phyloP scores from a whole-genome alignment of 2,113 vertebrate genomes.

The Ciconia maguari region DNA sequence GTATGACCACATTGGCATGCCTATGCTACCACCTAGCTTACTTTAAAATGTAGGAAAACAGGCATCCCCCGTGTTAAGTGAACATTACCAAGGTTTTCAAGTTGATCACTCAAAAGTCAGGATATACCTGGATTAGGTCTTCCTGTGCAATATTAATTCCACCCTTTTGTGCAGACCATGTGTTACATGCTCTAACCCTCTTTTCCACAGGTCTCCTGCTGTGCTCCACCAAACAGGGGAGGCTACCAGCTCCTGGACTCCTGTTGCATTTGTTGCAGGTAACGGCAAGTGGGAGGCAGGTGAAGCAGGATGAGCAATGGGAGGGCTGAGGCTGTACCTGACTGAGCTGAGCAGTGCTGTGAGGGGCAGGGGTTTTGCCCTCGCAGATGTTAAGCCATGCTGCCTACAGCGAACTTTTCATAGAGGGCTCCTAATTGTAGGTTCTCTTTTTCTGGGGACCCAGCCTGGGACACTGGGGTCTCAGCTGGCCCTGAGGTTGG shows the following conservation, averaged over 20 bases:
- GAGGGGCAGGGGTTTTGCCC: not conserved
- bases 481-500: not conserved
- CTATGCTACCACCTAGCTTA: not conserved
- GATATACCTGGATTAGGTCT: not conserved
- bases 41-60: not conserved
- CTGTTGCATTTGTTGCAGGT: not conserved
- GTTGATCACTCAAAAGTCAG: not conserved
- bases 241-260: not conserved
- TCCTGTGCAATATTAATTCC: not conserved
- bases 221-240: not conserved
- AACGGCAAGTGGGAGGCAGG: not conserved
- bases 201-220: not conserved
- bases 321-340: not conserved
- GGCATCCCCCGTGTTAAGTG: not conserved
- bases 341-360: not conserved
- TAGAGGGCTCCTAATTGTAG: not conserved
- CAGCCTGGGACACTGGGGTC: not conserved
- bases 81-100: not conserved
- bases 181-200: fast-evolving
- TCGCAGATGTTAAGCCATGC: fast-evolving
- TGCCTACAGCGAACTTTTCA: not conserved
- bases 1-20: not conserved
- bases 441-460: not conserved
- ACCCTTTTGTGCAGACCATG: not conserved
- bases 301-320: not conserved